Conservation (phyloP, 2,113 vertebrate genomes). For the Dolichallabes microphthalmus region DNA sequence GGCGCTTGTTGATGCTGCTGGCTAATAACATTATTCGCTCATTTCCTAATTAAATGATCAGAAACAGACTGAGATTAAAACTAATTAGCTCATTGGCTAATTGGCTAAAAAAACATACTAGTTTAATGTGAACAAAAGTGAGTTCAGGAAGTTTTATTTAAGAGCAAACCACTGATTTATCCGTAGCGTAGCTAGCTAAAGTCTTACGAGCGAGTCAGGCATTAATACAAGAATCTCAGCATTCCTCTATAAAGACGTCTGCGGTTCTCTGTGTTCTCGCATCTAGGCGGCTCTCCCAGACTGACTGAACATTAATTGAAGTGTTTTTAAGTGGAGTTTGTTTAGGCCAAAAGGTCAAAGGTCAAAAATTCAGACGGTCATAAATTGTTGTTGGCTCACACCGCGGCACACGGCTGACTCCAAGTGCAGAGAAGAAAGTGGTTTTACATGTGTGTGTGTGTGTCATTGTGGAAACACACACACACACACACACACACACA, state of each 20-base stretch:
- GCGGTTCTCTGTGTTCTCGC: not conserved
- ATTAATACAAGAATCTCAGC: not conserved
- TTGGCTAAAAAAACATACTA: not conserved
- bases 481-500: conserved; percentile 46
- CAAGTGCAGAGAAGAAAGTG: not conserved
- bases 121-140: not conserved
- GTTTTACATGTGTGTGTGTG: conserved; percentile 11
- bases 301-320: not conserved
- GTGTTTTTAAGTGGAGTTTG: not conserved
- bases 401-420: not conserved
- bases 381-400: conserved; percentile 3
- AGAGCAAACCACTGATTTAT: not conserved
- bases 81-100: not conserved
- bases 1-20: not conserved
- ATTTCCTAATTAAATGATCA: not conserved
- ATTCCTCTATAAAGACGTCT: not conserved
- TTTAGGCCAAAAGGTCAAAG: conserved; percentile 18
- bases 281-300: not conserved
- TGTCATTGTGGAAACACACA: conserved; percentile 1
- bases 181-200: not conserved
- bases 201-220: not conserved
- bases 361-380: conserved; percentile 20
- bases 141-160: not conserved
- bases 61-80: not conserved
- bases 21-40: not conserved